These are phyloP conservation scores for Thunnus maccoyii DNA, from an alignment of 2,113 vertebrate species.

Conservation along the genomic window DNA sequence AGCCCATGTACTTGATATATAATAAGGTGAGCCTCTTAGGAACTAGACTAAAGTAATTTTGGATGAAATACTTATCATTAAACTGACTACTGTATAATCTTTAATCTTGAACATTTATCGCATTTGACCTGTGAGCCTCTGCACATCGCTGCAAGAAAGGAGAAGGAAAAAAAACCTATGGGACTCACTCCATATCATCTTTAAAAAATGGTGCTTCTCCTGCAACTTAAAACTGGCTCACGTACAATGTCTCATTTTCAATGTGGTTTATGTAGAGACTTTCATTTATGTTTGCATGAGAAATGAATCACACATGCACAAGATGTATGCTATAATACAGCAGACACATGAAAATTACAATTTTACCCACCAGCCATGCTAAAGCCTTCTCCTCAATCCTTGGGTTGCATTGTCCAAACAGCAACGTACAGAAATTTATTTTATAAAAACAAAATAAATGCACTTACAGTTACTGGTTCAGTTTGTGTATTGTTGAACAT, in stretches of 20 bases:
- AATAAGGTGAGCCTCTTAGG: slow-evolving; percentile 19
- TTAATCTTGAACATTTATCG: slow-evolving; percentile 45
- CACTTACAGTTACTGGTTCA: background rate
- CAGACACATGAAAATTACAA: background rate
- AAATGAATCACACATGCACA: background rate
- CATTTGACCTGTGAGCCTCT: slow-evolving; percentile 29
- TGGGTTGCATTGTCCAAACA: background rate
- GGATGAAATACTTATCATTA: slow-evolving; percentile 38
- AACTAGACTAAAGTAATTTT: slow-evolving; percentile 31
- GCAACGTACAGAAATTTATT: background rate
- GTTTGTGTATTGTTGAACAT: too few relatives aligned
- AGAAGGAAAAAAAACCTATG: background rate
- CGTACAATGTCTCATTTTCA: background rate
- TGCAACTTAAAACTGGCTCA: background rate
- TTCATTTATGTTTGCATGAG: background rate
- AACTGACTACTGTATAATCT: slow-evolving; percentile 31
- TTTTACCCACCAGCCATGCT: background rate
- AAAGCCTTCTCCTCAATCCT: background rate
- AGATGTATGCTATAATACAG: background rate
- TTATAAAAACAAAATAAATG: background rate
- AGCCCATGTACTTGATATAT: background rate
- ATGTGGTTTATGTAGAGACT: background rate
- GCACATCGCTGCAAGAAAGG: background rate
- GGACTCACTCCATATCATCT: slow-evolving; percentile 30
- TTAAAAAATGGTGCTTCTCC: background rate